A percentile compares a stretch with the other conserved stretches of the same genome.
phyloP scores from a whole-genome alignment of 2,113 vertebrate species.

The Daboia siamensis region DNA sequence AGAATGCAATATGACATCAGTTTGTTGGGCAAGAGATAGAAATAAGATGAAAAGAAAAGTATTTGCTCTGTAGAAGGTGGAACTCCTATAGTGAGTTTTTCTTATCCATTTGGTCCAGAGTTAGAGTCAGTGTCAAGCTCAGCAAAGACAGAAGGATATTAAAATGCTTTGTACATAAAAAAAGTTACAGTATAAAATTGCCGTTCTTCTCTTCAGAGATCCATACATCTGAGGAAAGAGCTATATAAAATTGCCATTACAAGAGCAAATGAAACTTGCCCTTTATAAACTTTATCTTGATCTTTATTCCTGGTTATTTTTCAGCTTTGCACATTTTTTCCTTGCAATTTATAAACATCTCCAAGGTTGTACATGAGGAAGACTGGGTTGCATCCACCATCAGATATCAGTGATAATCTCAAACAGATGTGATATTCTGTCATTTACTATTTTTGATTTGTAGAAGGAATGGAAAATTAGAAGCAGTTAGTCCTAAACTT shows the following conservation, averaged over 20 bases:
- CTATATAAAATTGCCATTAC: neutral
- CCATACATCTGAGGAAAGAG: neutral
- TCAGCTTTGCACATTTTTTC: neutral
- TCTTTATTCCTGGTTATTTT: slow-evolving; percentile 4
- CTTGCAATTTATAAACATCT: neutral
- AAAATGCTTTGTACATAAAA: neutral
- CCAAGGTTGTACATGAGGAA: neutral
- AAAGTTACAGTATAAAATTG: neutral
- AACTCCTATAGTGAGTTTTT: neutral
- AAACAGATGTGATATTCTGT: neutral
- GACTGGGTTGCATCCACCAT: neutral
- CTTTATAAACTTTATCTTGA: neutral
- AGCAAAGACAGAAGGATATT: neutral
- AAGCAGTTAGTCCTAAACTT: neutral
- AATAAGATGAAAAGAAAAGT: neutral
- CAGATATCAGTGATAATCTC: neutral
- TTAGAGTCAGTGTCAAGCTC: neutral
- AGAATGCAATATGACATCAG: neutral
- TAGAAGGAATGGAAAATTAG: neutral
- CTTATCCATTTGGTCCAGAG: neutral
- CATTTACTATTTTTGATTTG: neutral
- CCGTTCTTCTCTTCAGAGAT: neutral
- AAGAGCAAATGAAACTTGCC: neutral
- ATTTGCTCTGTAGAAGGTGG: neutral
- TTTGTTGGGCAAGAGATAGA: neutral